Percentiles rank a stretch among this genome's conserved stretches.
Conservation (phyloP, 2,888 invertebrate genomes). For the Athetis lepigone region DNA sequence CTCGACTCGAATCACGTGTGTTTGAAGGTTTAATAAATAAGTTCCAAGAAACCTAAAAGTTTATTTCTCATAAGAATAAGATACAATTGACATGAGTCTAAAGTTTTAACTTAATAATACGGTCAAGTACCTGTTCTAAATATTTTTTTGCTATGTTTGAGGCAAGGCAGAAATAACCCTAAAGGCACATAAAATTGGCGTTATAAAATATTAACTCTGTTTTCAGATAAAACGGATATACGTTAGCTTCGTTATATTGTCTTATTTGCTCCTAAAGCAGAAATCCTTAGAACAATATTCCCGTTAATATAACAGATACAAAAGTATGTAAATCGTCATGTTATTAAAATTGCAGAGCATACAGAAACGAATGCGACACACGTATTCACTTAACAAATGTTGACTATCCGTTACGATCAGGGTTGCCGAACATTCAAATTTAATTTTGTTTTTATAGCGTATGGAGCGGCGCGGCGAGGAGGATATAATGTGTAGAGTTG, state of each 20-base stretch:
- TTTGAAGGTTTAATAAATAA: too few species aligned
- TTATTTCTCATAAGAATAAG: too few species aligned
- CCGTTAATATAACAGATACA: conserved; percentile 18
- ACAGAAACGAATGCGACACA: conserved; percentile 45
- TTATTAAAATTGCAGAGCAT: conserved; percentile 52
- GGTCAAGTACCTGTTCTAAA: too few species aligned
- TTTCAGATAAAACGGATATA: background rate
- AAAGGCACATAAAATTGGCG: background rate
- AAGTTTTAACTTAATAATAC: too few species aligned
- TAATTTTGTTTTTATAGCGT: conserved; percentile 10
- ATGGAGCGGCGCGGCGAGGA: background rate
- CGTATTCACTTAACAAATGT: conserved; percentile 58
- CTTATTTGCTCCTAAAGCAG: background rate
- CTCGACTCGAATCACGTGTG: too few species aligned
- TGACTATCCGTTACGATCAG: conserved; percentile 52
- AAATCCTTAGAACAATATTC: conserved; percentile 17
- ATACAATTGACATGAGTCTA: too few species aligned
- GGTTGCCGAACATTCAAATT: conserved; percentile 33
- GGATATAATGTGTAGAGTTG: conserved; percentile 2
- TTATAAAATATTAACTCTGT: background rate
- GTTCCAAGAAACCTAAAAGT: too few species aligned
- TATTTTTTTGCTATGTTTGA: too few species aligned
- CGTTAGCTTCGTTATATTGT: background rate
- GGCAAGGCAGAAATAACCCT: background rate
- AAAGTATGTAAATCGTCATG: conserved; percentile 39